Base-by-base conservation (phyloP, 64 coral and sea anemone genomes). In the Stichodactyla mertensii region DNA sequence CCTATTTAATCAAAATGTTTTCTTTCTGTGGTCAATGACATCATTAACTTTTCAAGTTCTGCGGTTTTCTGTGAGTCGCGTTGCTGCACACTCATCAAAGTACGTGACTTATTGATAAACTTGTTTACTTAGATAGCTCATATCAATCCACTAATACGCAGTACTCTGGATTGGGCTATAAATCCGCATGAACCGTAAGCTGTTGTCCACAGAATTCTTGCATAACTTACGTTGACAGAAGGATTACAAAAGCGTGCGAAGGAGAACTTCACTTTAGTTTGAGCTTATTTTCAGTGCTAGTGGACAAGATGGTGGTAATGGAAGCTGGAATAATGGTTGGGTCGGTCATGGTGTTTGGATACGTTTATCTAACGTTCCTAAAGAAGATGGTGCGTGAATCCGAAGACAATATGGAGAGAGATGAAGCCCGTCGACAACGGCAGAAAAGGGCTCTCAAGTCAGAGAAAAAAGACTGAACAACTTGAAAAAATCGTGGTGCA, bases 371-470 rank as follows among this genome's bases (percentile, higher is more conserved):
- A 10, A 85, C 83, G 83, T 64, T 85, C 7, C 83, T 85, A 7
- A 85, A 61, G 55, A 85, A 85, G 83, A 85, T 85, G 83, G 23
- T 85, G 19, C 60, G 60, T 61, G 83, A 62, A 36, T 85, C 83
- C 83, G 83, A 64, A 36, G 83, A 58, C 83, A 85, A 85, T 22
- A 85, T 85, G 56, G 36, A 85, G 83, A 85, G 16, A 28, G 83
- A 85, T 16, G 83, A 85, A 64, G 83, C 55, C 23, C 27, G 60
- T 6, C 60, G 64, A 55, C 31, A 85, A 16, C 8, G 6, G 1
- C 24, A 74, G 69, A 74, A 31, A 31, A 31, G 23, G 12, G 5
- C 22, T 74, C 26, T 8, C 24, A 74, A 74, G 10, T 74, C 24
- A 11, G 23, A 74, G 69, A 26, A 74, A 74, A 31, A n/a, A 12